Percentiles rank a stretch among this genome's conserved stretches.
These are phyloP conservation scores for Vannuccia rotundouncinata DNA, from an alignment of 2,888 invertebrate species.

Conservation along the genomic window DNA sequence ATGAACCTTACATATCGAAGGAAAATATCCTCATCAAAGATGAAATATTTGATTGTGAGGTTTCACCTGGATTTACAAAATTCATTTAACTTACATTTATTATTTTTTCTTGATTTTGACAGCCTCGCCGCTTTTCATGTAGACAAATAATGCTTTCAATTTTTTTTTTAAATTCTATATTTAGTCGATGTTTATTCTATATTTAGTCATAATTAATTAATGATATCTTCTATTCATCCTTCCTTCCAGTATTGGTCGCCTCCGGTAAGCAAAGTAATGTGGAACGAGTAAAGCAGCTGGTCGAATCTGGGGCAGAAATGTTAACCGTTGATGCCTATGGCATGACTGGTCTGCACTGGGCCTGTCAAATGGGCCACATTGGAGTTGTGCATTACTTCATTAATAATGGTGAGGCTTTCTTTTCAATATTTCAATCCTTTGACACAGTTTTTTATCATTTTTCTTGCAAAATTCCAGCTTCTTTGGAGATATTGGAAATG, in stretches of 20 bases:
- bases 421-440: neutral
- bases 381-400: slow-evolving; percentile 25
- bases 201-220: too few species aligned
- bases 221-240: too few species aligned
- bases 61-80: too few species aligned
- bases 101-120: too few species aligned
- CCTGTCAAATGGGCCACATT: neutral
- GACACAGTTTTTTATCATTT: neutral
- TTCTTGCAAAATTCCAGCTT: neutral
- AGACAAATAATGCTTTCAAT: too few species aligned
- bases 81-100: too few species aligned
- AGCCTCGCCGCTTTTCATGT: too few species aligned
- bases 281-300: neutral
- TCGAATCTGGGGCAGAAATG: neutral
- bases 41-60: too few species aligned
- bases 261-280: neutral
- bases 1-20: too few species aligned
- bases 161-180: too few species aligned
- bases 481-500: neutral
- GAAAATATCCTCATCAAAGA: too few species aligned
- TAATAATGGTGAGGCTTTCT: slow-evolving; percentile 6
- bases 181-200: too few species aligned
- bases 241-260: neutral
- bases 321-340: slow-evolving; percentile 7
- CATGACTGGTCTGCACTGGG: slow-evolving; percentile 27